These are phyloP conservation scores for Typhlichthys eigenmanni DNA, from an alignment of 2,797 vertebrate genomes.

Conservation along the genomic window DNA sequence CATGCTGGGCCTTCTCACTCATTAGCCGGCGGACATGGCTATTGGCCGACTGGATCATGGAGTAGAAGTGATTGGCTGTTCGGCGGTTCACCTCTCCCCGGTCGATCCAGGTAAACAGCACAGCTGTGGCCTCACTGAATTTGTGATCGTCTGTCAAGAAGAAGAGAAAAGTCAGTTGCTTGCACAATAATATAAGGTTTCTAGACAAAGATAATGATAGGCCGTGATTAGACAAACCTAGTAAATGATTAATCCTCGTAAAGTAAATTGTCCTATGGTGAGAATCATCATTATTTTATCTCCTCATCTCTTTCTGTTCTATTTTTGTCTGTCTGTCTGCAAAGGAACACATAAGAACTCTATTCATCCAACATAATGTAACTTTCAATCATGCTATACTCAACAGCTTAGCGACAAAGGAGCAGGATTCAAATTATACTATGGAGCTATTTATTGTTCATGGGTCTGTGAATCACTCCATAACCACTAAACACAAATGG, in stretches of 20 bases:
- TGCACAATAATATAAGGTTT: too few species aligned
- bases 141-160: conserved; percentile 82
- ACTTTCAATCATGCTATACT: conserved; percentile 34
- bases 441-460: conserved; percentile 18
- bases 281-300: neutral
- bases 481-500: conserved; percentile 33
- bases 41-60: conserved; percentile 96
- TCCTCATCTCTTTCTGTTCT: neutral
- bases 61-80: conserved; percentile 97
- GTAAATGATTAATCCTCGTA: too few species aligned
- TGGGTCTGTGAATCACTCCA: conserved; percentile 17
- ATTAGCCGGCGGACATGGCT: conserved; percentile 90
- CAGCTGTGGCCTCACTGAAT: conserved; percentile 89
- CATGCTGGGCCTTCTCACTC: conserved; percentile 87
- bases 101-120: conserved; percentile 93
- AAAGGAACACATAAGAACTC: too few species aligned
- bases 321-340: neutral
- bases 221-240: too few species aligned
- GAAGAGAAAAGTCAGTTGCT: too few species aligned
- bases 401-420: conserved; percentile 31
- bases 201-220: too few species aligned
- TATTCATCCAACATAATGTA: conserved; percentile 12
- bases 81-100: conserved; percentile 93
- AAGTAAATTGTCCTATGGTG: too few species aligned
- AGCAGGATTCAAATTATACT: conserved; percentile 12